phyloP scores from a whole-genome alignment of 2,888 invertebrate genomes.

The Liopterus haemorrhoidalis region DNA sequence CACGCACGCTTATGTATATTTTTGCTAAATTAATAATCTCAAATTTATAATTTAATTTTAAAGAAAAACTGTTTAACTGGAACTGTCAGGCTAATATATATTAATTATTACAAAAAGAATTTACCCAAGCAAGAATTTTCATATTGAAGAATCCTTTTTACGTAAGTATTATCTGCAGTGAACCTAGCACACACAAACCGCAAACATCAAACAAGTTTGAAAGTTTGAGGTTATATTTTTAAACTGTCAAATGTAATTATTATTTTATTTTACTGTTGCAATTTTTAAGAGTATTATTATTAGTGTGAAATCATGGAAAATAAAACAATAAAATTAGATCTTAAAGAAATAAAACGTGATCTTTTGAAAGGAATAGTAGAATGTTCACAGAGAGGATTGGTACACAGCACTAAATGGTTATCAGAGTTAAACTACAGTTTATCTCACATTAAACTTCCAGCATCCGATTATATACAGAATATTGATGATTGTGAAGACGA shows the following conservation, averaged over 20 bases:
- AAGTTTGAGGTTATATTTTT: slow-evolving; percentile 15
- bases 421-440: slow-evolving; percentile 77
- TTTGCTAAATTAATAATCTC: too few relatives aligned
- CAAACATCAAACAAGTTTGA: slow-evolving; percentile 10
- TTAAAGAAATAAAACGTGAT: slow-evolving; percentile 60
- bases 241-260: slow-evolving; percentile 18
- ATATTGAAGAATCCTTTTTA: slow-evolving; percentile 10
- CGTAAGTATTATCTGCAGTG: background rate
- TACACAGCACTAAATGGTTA: slow-evolving; percentile 82
- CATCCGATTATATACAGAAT: slow-evolving; percentile 49
- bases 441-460: slow-evolving; percentile 56
- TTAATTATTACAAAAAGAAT: slow-evolving; percentile 1
- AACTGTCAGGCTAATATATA: too few relatives aligned
- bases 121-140: slow-evolving; percentile 21
- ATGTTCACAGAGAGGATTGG: slow-evolving; percentile 72
- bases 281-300: slow-evolving; percentile 15
- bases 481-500: slow-evolving; percentile 55
- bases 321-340: slow-evolving; percentile 44
- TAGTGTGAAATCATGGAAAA: slow-evolving; percentile 20
- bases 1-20: too few relatives aligned
- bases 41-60: too few relatives aligned
- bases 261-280: background rate
- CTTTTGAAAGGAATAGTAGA: slow-evolving; percentile 60
- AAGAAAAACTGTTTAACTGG: too few relatives aligned
- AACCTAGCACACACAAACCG: slow-evolving; percentile 6